phyloP scores from a whole-genome alignment of 2,797 vertebrate genomes.

The Forpus xanthops region DNA sequence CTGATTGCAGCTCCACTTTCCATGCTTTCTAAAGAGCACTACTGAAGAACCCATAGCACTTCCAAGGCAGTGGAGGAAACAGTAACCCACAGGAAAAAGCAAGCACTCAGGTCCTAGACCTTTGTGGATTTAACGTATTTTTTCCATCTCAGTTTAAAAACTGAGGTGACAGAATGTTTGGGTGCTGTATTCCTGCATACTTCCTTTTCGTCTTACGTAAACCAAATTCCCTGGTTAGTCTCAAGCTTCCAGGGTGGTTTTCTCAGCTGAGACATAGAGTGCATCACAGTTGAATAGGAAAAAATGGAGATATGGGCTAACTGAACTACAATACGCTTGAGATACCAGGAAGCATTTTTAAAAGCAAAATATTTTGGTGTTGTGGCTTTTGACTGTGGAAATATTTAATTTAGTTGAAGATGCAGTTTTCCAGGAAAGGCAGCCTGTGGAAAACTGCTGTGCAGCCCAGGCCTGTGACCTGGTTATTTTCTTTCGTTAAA shows the following conservation, averaged over 20 bases:
- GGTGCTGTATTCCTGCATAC: not conserved
- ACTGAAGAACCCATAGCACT: not conserved
- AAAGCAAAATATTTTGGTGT: not conserved
- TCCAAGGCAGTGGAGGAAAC: not conserved
- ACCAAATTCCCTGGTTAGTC: not conserved
- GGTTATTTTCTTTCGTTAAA: not conserved
- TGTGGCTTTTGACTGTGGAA: not conserved
- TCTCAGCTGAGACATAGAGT: not conserved
- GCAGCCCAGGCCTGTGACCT: not conserved
- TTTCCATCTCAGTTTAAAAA: not conserved
- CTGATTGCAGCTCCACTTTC: not conserved
- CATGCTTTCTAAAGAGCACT: not conserved
- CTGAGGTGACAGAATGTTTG: accelerated
- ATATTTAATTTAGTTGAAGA: not conserved
- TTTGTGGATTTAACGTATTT: not conserved
- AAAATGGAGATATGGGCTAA: not conserved
- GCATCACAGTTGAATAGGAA: not conserved
- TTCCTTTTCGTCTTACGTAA: not conserved
- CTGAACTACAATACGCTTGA: not conserved
- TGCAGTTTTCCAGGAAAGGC: not conserved
- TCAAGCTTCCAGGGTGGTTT: not conserved
- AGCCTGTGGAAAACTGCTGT: not conserved
- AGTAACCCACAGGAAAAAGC: not conserved
- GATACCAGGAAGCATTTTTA: not conserved
- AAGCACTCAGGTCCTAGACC: not conserved